Evolutionary conservation across 2,797 vertebrate genomes (phyloP), one percentile per base, ranked within the genome.

Genomic region (Lithobates pipiens): DNA sequence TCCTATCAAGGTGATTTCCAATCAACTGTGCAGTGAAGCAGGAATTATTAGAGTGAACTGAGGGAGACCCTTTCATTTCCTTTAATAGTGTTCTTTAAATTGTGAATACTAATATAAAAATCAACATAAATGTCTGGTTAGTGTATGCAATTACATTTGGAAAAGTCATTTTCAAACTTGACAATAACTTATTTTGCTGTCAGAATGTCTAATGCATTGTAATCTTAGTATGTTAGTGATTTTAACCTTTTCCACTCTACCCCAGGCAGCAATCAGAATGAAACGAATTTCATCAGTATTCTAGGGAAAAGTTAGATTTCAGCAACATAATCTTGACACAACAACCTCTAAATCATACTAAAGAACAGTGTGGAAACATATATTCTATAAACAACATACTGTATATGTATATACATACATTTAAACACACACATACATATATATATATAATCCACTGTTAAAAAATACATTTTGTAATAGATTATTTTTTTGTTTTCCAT

Each of bases 1-100:
- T 86, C 85, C 70, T 86, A 86, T 86, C 85, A 86, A 86, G 85
- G 85, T 86, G 85, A 86, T 86, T 82, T 83, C 85, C 80, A 86
- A 83, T 86, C 85, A 86, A 77, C 80, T 82, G 85, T 86, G 85
- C 85, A 83, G 75, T 83, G 85, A 86, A 82, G 85, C 80, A 78
- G 67, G 80, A 82, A 86, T 86, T 86, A 86, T 86, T 82, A 86
- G 36, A 77, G 80, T 86, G 85, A 82, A 86, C 85, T 61, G 70
- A 77, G 63, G 80, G 69, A 86, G 80, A 82, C 75, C 80, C 85
- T 78, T 82, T 82, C 85, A 86, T 82, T 86, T 86, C 79, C 68
- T 82, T 82, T 77, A 82, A 86, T 83, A 79, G 75, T 74, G 77
- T 82, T 86, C 80, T 86, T 86, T 86, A 83, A 78, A 83, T 83